Evolutionary conservation across 1,140 invertebrate species (phyloP).

Genomic region (Manduca sexta): DNA sequence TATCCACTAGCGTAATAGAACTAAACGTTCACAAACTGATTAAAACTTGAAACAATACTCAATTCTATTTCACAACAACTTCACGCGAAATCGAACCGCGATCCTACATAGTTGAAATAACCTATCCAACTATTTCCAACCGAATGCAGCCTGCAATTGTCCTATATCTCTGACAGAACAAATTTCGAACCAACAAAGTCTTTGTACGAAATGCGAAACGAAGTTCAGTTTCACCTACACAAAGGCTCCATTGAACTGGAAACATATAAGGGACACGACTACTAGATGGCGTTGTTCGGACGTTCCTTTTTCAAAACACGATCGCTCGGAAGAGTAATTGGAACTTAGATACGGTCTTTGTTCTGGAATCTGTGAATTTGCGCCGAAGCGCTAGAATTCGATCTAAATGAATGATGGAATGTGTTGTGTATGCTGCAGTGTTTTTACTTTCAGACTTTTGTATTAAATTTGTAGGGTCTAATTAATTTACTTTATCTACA

Average conservation of each 20-base stretch:
- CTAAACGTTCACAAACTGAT: no score
- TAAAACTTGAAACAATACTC: no score
- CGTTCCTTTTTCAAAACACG: slow-evolving; percentile 9
- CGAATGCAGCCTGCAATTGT: slow-evolving; percentile 1
- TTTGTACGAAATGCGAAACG: slow-evolving; percentile 9
- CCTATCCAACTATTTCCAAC: neutral
- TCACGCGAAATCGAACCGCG: no score
- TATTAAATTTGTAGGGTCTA: no score
- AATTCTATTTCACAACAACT: no score
- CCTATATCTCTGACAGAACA: slow-evolving; percentile 5
- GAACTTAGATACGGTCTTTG: neutral
- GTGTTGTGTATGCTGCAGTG: no score
- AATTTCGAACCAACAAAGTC: slow-evolving; percentile 6
- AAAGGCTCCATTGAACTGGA: slow-evolving; percentile 12
- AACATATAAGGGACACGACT: slow-evolving; percentile 10
- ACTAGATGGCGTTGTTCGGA: slow-evolving; percentile 5
- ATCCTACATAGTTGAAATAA: neutral
- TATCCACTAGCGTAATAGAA: neutral
- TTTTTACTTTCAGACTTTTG: no score
- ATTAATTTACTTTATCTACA: no score
- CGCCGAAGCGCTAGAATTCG: no score
- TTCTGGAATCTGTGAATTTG: neutral
- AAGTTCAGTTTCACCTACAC: slow-evolving; percentile 11
- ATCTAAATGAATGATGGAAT: no score
- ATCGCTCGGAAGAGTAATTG: slow-evolving; percentile 17